Percentiles rank a stretch among this genome's conserved stretches.
phyloP scores from a whole-genome alignment of 2,888 invertebrate species.

The Aleiodes leptofemur region DNA sequence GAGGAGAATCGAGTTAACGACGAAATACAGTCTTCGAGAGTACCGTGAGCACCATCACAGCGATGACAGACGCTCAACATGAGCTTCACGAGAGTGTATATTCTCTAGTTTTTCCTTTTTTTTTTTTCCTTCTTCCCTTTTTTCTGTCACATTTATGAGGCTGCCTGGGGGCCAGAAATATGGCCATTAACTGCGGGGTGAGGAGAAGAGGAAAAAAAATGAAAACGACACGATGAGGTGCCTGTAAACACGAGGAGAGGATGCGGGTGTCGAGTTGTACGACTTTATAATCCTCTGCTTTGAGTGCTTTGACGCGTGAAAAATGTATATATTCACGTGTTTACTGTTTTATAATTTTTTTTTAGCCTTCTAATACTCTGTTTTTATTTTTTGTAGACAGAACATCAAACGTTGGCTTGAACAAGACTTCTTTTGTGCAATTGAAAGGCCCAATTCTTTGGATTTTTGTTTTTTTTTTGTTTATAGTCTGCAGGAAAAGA shows the following conservation, averaged over 20 bases:
- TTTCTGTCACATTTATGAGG: constrained; percentile 49
- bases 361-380: not conserved
- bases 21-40: constrained; percentile 16
- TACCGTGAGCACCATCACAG: constrained; percentile 23
- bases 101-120: constrained; percentile 16
- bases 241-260: constrained; percentile 60
- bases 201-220: constrained; percentile 48
- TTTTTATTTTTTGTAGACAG: not conserved
- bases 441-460: not conserved
- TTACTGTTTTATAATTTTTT: constrained; percentile 30
- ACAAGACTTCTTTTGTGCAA: not conserved
- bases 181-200: constrained; percentile 62
- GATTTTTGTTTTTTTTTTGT: not conserved
- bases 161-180: constrained; percentile 63
- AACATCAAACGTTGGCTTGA: constrained; percentile 5
- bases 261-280: constrained; percentile 34
- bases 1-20: constrained; percentile 25
- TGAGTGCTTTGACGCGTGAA: constrained; percentile 42
- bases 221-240: constrained; percentile 55
- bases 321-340: constrained; percentile 28
- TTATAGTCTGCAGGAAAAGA: not conserved
- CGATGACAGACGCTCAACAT: constrained; percentile 70
- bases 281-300: constrained; percentile 41
- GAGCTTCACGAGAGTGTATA: constrained; percentile 65
- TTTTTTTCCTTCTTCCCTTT: constrained; percentile 12